Evolutionary conservation across 2,113 vertebrate species (phyloP).

Genomic region (Zootoca vivipara): DNA sequence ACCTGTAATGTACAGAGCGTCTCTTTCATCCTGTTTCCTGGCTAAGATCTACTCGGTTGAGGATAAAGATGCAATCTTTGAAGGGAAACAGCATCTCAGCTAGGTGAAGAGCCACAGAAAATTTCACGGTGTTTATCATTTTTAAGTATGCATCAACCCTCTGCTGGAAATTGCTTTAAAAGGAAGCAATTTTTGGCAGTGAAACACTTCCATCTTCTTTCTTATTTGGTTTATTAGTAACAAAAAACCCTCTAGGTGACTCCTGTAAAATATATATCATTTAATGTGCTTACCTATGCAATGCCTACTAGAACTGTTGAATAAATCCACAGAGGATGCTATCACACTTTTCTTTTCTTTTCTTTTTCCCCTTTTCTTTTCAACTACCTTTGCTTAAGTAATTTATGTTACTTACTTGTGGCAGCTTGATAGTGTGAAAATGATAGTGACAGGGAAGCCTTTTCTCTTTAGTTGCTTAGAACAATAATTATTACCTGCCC

Average conservation of each 20-base stretch:
- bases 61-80: conserved; percentile 25
- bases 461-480: neutral
- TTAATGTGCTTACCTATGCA: neutral
- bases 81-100: neutral
- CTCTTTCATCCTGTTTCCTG: conserved; percentile 19
- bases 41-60: neutral
- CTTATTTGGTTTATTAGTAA: no score
- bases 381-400: neutral
- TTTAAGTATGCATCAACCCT: neutral
- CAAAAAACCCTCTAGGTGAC: no score
- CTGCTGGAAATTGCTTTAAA: neutral
- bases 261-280: neutral
- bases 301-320: neutral
- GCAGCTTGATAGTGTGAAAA: neutral
- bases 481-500: neutral
- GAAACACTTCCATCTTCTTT: no score
- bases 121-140: conserved; percentile 18
- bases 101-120: conserved; percentile 3
- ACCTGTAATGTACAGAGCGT: conserved; percentile 40
- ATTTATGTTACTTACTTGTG: neutral
- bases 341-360: neutral
- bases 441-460: neutral
- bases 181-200: neutral
- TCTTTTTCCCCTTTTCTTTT: no score
- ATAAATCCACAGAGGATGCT: neutral